phyloP scores from a whole-genome alignment of 1,140 invertebrate species.

The Halesus radiatus region DNA sequence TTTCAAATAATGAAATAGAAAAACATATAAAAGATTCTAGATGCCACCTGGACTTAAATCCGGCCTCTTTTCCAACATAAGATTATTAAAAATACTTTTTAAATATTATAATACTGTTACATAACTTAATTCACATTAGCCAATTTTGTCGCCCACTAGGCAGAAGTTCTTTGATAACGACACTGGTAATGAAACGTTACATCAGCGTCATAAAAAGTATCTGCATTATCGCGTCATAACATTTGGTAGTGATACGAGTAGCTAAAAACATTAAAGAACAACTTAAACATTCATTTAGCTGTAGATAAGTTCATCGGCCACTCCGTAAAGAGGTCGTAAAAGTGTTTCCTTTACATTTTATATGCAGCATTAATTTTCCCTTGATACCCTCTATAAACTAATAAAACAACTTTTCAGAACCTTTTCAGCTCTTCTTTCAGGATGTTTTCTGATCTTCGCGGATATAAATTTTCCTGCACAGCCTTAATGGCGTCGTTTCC shows the following conservation, averaged over 20 bases:
- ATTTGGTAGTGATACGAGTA: not conserved
- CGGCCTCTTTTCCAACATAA: no score
- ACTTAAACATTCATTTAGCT: not conserved
- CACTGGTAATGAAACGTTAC: not conserved
- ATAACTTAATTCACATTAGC: no score
- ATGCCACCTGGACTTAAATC: no score
- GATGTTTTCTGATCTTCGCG: not conserved
- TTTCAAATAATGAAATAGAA: no score
- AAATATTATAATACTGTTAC: no score
- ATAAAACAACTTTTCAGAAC: constrained; percentile 27
- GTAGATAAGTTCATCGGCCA: not conserved
- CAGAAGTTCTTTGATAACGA: not conserved
- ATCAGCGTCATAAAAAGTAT: not conserved
- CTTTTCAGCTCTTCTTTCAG: not conserved
- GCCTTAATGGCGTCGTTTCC: not conserved
- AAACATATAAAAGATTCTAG: no score
- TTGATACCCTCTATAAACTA: not conserved
- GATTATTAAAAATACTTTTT: no score
- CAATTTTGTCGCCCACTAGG: no score
- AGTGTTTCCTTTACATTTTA: constrained; percentile 12
- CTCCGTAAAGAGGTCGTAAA: constrained; percentile 18
- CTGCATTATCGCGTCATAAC: not conserved
- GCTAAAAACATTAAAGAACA: not conserved
- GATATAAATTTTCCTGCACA: not conserved
- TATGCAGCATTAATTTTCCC: constrained; percentile 19